These are phyloP conservation scores for Parthenolecanium corni DNA, from an alignment of 2,888 invertebrate genomes.

Conservation along the genomic window DNA sequence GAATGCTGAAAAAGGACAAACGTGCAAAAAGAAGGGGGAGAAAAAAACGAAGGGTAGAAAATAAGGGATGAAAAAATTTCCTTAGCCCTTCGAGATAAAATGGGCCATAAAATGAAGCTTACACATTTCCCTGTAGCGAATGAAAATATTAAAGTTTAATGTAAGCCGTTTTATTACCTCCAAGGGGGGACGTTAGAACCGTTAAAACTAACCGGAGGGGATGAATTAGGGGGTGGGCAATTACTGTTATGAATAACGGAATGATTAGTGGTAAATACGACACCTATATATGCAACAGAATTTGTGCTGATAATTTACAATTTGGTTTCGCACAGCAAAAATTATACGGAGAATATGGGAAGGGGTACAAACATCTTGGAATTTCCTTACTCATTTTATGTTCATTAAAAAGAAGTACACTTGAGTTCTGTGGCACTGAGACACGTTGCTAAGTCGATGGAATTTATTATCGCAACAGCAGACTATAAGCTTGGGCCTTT, in stretches of 20 bases:
- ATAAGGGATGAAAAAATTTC: neutral
- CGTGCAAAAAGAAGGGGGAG: no score
- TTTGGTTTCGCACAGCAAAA: no score
- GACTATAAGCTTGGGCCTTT: no score
- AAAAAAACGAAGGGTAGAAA: neutral
- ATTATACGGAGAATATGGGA: no score
- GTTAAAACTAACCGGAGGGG: constrained; percentile 27
- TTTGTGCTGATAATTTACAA: constrained; percentile 28
- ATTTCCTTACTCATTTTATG: no score
- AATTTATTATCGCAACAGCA: no score
- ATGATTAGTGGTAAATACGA: constrained; percentile 27
- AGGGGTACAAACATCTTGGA: no score
- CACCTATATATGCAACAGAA: constrained; percentile 10
- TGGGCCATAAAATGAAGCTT: constrained; percentile 26
- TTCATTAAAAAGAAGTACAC: no score
- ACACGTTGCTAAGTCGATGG: no score
- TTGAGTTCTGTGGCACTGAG: no score
- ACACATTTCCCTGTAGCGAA: constrained; percentile 24
- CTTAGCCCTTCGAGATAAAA: constrained; percentile 25
- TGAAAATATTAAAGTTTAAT: constrained; percentile 29
- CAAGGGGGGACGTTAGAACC: constrained; percentile 25
- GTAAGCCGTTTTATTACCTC: constrained; percentile 29
- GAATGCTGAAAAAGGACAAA: no score
- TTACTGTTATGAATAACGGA: constrained; percentile 29
- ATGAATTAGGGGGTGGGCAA: constrained; percentile 25